These are phyloP conservation scores for Paramormyrops kingsleyae DNA, from an alignment of 2,113 vertebrate genomes.

Conservation along the genomic window DNA sequence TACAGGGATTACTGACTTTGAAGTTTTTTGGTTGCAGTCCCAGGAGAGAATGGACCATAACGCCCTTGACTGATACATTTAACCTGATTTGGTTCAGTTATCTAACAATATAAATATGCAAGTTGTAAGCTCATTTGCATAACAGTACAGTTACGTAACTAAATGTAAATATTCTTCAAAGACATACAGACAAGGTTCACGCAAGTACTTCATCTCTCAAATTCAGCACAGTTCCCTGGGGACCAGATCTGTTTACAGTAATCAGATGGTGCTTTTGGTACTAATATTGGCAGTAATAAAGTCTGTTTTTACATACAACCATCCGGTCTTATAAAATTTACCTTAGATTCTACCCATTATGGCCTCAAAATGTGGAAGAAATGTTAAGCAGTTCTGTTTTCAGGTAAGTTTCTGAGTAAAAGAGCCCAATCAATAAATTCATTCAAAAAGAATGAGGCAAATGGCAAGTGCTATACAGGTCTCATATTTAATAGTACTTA, in stretches of 20 bases:
- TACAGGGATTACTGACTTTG: background rate
- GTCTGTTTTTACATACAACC: background rate
- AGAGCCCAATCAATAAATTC: background rate
- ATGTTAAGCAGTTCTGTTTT: background rate
- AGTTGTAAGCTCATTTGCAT: background rate
- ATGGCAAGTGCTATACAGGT: background rate
- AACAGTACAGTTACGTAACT: background rate
- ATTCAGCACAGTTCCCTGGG: background rate
- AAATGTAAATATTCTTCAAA: conserved; percentile 4
- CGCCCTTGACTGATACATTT: background rate
- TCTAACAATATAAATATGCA: background rate
- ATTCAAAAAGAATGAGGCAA: background rate
- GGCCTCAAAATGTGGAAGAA: background rate
- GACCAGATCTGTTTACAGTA: background rate
- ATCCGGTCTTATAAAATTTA: background rate
- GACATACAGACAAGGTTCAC: background rate
- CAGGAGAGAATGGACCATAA: background rate
- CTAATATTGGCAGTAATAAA: background rate
- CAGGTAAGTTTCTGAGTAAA: background rate
- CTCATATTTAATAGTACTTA: background rate
- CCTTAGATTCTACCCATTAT: background rate
- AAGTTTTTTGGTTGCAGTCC: background rate
- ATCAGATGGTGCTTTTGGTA: background rate
- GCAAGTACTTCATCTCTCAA: background rate
- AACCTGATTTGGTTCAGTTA: background rate